Base-by-base conservation (phyloP, 2,113 vertebrate genomes). In the Pangasianodon gigas region DNA sequence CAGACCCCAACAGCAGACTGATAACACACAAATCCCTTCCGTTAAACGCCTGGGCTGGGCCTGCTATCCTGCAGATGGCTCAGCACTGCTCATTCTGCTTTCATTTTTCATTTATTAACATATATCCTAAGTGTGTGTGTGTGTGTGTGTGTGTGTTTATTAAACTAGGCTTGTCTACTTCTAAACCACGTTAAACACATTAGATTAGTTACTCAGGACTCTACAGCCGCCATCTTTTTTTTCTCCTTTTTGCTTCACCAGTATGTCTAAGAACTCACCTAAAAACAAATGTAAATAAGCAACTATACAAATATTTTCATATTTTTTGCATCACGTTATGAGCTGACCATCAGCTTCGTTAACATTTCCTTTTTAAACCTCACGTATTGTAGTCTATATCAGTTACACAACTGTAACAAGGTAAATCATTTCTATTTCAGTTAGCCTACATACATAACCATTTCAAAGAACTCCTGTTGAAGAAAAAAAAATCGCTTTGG, bases 1-100 rank as follows among this genome's bases (percentile, higher is more conserved):
- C 32, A 60, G 74, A 87, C 54, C n/a, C 37, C 86, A 87, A 87
- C 85, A 86, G 56, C 52, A 87, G 86, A 79, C 4, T 87, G 69
- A 87, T 58, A 56, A 29, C 60, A 69, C 74, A 58, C 54, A 79
- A 46, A 87, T 62, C 74, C 74, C 56, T 46, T 62, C 82, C 37
- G 85, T 21, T 86, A 86, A 86, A 69, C 54, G 85, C 65, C 62
- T 84, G 56, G 58, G 37, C 56, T 83, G 52, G 21, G 13, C 13
- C 8, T 51, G 44, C 8, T 71, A 24, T 86, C 85, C 16, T 74
- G 48, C 85, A 86, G 67, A 52, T 86, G 84, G 44, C 65, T 54
- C 14, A 52, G 74, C n/a, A 52, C 29, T 32, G 16, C 24, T 74
- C 19, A 32, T 6, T 56, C 9, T 18, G 29, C 24, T 74, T 69